phyloP scores from a whole-genome alignment of 1,140 invertebrate species.

The Zaprionus inermis region DNA sequence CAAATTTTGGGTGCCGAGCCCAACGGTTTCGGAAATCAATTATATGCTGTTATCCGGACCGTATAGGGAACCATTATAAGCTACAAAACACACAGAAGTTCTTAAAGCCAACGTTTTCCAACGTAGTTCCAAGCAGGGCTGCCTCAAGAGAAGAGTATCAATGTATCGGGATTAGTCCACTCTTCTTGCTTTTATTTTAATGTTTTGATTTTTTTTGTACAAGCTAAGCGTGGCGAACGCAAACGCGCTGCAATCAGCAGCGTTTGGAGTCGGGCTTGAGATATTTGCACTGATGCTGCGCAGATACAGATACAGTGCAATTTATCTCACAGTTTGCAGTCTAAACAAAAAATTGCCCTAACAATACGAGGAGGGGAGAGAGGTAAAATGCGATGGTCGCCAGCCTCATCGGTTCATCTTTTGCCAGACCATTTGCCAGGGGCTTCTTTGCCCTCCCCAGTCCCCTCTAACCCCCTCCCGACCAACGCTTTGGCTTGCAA shows the following conservation, averaged over 20 bases:
- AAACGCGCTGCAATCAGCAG: conserved; percentile 70
- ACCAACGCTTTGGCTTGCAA: too few relatives aligned
- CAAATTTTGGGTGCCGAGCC: too few relatives aligned
- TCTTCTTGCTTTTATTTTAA: too few relatives aligned
- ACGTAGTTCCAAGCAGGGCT: too few relatives aligned
- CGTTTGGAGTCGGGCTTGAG: conserved; percentile 21
- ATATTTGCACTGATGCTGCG: conserved; percentile 50
- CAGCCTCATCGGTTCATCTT: conserved; percentile 72
- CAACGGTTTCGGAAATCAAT: too few relatives aligned
- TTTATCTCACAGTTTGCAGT: conserved; percentile 82
- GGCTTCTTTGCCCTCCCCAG: neutral
- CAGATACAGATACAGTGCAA: conserved; percentile 78
- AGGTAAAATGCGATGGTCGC: conserved; percentile 38
- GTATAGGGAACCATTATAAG: too few relatives aligned
- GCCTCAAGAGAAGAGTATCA: too few relatives aligned
- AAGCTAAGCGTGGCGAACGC: conserved; percentile 47
- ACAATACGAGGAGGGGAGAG: conserved; percentile 23
- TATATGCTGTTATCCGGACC: too few relatives aligned
- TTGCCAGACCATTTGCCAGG: conserved; percentile 72
- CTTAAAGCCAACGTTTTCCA: too few relatives aligned
- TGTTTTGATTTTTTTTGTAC: conserved; percentile 67
- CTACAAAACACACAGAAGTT: too few relatives aligned
- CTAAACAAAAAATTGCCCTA: conserved; percentile 73
- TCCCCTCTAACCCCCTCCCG: neutral
- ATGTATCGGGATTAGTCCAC: too few relatives aligned